Evolutionary conservation across 2,888 invertebrate species (phyloP), one percentile per base, ranked within the genome.

Genomic region (Drosophila aldrichi): DNA sequence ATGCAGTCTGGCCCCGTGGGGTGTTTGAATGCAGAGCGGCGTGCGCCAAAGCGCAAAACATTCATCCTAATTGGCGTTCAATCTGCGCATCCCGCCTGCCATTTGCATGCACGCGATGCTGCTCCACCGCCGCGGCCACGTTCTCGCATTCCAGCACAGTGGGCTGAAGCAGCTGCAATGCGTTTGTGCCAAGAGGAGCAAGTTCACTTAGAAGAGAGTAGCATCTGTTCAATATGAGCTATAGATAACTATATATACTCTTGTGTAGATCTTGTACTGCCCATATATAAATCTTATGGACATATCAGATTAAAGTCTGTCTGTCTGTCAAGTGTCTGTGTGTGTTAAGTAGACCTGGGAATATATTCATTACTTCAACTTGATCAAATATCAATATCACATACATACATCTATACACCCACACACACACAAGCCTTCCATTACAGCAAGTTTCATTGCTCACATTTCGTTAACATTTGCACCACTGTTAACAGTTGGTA

Each of bases 41-140:
- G 77, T 75, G 82, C 78, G 78, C 73, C 82, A 82, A 73, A 79
- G 77, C 54, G 79, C 89, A 90, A 91, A 92, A 92, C 92, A 92
- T 92, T 92, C 91, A 91, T 91, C 92, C 92, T 92, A 92, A 92
- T 92, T 92, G 92, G 92, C 91, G 92, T 92, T 92, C 89, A 85
- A 91, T 90, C 90, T 90, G 89, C 90, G 74, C 56, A 77, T 74
- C 64, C 74, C 70, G 79, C 74, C 70, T 70, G 76, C 80, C 79
- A 90, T 87, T 85, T 86, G 87, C 86, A 86, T 86, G 88, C 89
- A 84, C 90, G 77, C 77, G 76, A 80, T 77, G 74, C 82, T 22
- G 36, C 51, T 16, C 36, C 32, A 18, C 49, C 62, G 22, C 43
- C 61, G 46, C 68, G 58, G 72, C 77, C 79, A 73, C 68, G 76